These are phyloP conservation scores for Eonycteris spelaea DNA, from an alignment of 2,113 vertebrate genomes.

Conservation along the genomic window DNA sequence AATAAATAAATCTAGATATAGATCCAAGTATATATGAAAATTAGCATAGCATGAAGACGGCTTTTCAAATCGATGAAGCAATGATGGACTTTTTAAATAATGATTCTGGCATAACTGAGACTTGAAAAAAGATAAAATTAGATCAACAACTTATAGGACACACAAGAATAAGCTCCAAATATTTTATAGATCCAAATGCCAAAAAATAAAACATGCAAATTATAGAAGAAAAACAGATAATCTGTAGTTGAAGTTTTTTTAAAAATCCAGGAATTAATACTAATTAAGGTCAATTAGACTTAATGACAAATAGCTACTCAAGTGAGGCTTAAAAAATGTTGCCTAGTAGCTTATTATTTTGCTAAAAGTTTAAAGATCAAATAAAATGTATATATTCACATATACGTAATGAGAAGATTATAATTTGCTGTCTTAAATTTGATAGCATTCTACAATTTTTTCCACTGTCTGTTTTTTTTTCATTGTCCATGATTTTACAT, in stretches of 20 bases:
- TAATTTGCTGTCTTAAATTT: not conserved
- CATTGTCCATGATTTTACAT: not conserved
- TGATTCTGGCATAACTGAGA: not conserved
- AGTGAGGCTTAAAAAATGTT: not conserved
- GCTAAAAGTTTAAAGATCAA: not conserved
- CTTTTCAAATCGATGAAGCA: not conserved
- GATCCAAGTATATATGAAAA: not conserved
- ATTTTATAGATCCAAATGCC: not conserved
- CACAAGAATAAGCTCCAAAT: not conserved
- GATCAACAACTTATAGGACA: not conserved
- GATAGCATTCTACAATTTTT: not conserved
- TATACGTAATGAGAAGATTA: not conserved
- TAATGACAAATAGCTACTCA: not conserved
- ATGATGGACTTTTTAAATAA: not conserved
- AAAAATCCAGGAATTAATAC: not conserved
- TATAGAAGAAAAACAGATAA: not conserved
- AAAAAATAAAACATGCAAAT: not conserved
- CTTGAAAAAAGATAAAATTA: not conserved
- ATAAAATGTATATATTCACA: too few species aligned
- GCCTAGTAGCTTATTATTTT: not conserved
- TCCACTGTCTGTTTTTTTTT: not conserved
- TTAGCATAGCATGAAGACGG: not conserved
- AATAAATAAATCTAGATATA: not conserved
- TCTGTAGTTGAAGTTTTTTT: not conserved
- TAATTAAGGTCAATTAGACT: not conserved